Conservation (phyloP, 2,888 invertebrate genomes). For the Phasia obesa region DNA sequence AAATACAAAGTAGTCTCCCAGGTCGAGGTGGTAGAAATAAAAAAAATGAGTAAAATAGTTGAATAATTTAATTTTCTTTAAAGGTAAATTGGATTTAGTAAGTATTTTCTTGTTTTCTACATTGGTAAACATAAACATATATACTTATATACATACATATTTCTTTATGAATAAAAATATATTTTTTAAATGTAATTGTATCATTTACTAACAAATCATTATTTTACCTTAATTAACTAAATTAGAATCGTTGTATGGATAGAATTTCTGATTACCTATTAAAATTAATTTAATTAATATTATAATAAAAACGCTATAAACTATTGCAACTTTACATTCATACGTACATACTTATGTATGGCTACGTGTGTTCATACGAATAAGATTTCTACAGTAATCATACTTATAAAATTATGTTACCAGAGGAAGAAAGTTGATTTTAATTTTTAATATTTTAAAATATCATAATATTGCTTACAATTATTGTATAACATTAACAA, state of each 20-base stretch:
- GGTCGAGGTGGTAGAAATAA: too few relatives aligned
- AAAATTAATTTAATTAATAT: slow-evolving; percentile 18
- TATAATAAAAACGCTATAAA: slow-evolving; percentile 5
- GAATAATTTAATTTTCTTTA: too few relatives aligned
- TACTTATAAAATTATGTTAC: not conserved
- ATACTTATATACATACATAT: too few relatives aligned
- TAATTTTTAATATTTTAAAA: not conserved
- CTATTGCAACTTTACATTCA: slow-evolving; percentile 6
- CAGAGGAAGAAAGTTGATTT: slow-evolving; percentile 23
- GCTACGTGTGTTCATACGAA: not conserved
- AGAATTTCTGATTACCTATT: slow-evolving; percentile 21
- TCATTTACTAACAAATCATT: slow-evolving; percentile 23
- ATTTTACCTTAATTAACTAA: slow-evolving; percentile 10
- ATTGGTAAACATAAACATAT: too few relatives aligned
- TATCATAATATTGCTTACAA: slow-evolving; percentile 48
- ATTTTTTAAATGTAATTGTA: too few relatives aligned
- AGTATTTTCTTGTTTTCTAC: too few relatives aligned
- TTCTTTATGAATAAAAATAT: too few relatives aligned
- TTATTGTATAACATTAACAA: slow-evolving; percentile 20
- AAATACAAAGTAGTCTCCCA: too few relatives aligned
- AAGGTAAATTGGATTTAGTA: too few relatives aligned
- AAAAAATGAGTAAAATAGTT: too few relatives aligned
- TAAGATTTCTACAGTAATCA: not conserved
- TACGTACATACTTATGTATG: not conserved
- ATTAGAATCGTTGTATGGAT: slow-evolving; percentile 52